These are phyloP conservation scores for Dynastes tityus DNA, from an alignment of 2,888 invertebrate genomes.

Conservation along the genomic window DNA sequence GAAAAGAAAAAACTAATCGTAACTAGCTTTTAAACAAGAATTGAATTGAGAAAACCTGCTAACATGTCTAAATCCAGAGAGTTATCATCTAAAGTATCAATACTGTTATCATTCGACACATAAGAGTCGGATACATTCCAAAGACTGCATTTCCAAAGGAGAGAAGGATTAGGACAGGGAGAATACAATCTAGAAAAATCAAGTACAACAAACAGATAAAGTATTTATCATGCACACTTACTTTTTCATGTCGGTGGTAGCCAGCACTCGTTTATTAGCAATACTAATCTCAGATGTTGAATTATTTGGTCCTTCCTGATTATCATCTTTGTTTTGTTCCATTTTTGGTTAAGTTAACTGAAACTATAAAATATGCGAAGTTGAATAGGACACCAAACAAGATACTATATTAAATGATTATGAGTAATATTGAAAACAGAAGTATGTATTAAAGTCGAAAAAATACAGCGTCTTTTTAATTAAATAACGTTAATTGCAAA, in stretches of 20 bases:
- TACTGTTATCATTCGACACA: conserved; percentile 43
- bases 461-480: background rate
- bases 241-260: conserved; percentile 42
- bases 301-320: conserved; percentile 31
- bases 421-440: background rate
- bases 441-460: conserved; percentile 23
- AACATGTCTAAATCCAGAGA: conserved; percentile 36
- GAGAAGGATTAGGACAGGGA: conserved; percentile 51
- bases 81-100: conserved; percentile 44
- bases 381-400: no score
- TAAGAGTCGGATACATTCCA: conserved; percentile 50
- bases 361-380: conserved; percentile 37
- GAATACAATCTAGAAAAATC: conserved; percentile 49
- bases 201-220: conserved; percentile 21
- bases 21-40: conserved; percentile 18
- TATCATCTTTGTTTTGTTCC: conserved; percentile 45
- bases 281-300: conserved; percentile 44
- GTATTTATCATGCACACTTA: conserved; percentile 31
- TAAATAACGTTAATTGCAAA: background rate
- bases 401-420: background rate
- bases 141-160: conserved; percentile 52
- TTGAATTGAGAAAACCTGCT: conserved; percentile 49
- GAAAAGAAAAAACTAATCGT: conserved; percentile 1
- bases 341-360: conserved; percentile 52
- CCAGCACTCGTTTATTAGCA: conserved; percentile 38